These are phyloP conservation scores for Trichechus manatus DNA, from an alignment of 2,113 vertebrate genomes.

Conservation along the genomic window DNA sequence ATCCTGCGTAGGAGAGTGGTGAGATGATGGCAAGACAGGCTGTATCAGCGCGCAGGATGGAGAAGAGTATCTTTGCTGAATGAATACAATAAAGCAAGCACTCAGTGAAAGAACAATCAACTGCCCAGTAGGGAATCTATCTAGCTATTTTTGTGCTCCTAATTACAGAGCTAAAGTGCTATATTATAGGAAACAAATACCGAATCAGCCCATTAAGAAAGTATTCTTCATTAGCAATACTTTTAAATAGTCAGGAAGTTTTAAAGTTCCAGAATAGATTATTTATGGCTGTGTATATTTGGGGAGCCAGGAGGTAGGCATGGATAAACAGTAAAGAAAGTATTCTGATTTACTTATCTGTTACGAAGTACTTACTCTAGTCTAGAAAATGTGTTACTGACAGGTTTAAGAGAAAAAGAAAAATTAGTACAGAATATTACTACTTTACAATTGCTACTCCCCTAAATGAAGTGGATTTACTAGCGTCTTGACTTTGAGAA, in stretches of 20 bases:
- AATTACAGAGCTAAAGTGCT: constrained; percentile 68
- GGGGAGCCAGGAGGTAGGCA: not conserved
- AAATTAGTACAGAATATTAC: not conserved
- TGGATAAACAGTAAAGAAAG: not conserved
- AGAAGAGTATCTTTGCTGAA: constrained; percentile 47
- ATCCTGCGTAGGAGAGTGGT: not conserved
- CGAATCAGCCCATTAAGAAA: constrained; percentile 58
- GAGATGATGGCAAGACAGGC: not conserved
- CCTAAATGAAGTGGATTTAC: not conserved
- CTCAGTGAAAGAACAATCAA: constrained; percentile 39
- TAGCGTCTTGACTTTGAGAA: not conserved
- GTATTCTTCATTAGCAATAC: constrained; percentile 42
- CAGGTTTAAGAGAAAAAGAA: not conserved
- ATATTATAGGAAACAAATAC: constrained; percentile 66
- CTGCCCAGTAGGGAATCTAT: constrained; percentile 55
- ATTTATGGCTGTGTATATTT: not conserved
- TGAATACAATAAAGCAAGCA: not conserved
- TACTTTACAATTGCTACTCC: not conserved
- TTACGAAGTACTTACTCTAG: not conserved
- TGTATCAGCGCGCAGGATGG: not conserved
- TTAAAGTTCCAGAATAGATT: constrained; percentile 46
- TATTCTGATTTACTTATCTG: not conserved
- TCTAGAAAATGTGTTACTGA: not conserved
- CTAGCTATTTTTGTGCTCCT: constrained; percentile 70
- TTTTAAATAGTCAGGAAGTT: constrained; percentile 54